Evolutionary conservation across 2,113 vertebrate genomes (phyloP).

Genomic region (Phaetusa simplex): DNA sequence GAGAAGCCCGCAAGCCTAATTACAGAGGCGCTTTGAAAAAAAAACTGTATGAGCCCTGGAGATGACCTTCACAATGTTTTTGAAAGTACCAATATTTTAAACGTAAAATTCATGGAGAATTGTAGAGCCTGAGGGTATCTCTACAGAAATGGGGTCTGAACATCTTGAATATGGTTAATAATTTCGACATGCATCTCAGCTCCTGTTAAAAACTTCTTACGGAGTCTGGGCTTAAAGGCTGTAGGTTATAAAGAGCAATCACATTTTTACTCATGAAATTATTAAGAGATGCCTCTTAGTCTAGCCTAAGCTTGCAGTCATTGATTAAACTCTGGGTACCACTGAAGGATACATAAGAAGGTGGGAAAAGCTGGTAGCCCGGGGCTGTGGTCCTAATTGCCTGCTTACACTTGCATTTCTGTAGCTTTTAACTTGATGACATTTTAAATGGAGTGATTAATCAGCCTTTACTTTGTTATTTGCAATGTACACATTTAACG

Average conservation of each 20-base stretch:
- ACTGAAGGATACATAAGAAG: not conserved
- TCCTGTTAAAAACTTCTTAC: not conserved
- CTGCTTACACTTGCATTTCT: not conserved
- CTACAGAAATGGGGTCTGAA: not conserved
- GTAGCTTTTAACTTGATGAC: constrained; percentile 2
- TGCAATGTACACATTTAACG: not conserved
- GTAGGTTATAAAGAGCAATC: not conserved
- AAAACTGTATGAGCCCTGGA: not conserved
- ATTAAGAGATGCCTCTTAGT: not conserved
- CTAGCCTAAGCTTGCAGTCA: not conserved
- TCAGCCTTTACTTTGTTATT: not conserved
- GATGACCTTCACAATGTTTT: not conserved
- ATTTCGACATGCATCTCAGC: not conserved
- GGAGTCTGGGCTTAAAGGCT: not conserved
- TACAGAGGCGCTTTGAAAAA: not conserved
- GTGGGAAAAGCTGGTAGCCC: not conserved
- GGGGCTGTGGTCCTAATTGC: not conserved
- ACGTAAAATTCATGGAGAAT: not conserved
- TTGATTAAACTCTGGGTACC: not conserved
- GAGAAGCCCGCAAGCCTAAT: not conserved
- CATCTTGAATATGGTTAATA: not conserved
- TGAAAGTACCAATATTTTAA: not conserved
- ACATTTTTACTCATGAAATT: not conserved
- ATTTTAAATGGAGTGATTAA: constrained; percentile 40
- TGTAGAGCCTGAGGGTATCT: not conserved